phyloP scores from a whole-genome alignment of 2,113 vertebrate genomes.

The Neotoma lepida region DNA sequence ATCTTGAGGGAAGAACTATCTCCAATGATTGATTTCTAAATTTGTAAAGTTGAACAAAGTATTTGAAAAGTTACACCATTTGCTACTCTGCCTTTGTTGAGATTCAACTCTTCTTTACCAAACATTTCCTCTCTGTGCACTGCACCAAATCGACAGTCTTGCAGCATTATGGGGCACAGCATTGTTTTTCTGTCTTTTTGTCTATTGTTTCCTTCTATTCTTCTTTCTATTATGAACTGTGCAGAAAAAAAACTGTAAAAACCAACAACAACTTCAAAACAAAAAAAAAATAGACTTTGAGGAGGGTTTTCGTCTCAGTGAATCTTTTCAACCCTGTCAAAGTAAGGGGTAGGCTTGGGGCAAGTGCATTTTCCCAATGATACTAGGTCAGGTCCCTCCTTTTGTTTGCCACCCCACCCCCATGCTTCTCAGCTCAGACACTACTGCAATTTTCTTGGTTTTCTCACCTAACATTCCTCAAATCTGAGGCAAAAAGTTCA shows the following conservation, averaged over 20 bases:
- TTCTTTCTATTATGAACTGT: slow-evolving; percentile 42
- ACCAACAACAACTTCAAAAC: background rate
- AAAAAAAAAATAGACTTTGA: background rate
- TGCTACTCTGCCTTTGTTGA: slow-evolving; percentile 78
- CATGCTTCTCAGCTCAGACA: background rate
- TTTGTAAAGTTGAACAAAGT: slow-evolving; percentile 80
- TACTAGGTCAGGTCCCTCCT: too few relatives aligned
- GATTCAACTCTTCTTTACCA: slow-evolving; percentile 80
- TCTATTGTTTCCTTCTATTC: background rate
- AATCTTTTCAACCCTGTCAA: background rate
- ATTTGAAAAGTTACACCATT: slow-evolving; percentile 81
- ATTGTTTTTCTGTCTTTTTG: background rate
- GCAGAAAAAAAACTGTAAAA: background rate
- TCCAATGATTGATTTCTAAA: slow-evolving; percentile 83
- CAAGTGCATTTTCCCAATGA: background rate
- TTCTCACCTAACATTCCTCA: background rate
- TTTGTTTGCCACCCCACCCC: too few relatives aligned
- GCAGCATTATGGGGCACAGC: background rate
- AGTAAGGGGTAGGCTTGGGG: background rate
- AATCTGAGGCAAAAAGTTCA: background rate
- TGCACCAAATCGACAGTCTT: slow-evolving; percentile 60
- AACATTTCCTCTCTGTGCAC: slow-evolving; percentile 61
- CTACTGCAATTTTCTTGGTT: background rate
- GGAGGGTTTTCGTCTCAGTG: background rate
- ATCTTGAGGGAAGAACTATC: slow-evolving; percentile 67